These are phyloP conservation scores for Mylabris phalerata DNA, from an alignment of 1,140 invertebrate genomes.

Conservation along the genomic window DNA sequence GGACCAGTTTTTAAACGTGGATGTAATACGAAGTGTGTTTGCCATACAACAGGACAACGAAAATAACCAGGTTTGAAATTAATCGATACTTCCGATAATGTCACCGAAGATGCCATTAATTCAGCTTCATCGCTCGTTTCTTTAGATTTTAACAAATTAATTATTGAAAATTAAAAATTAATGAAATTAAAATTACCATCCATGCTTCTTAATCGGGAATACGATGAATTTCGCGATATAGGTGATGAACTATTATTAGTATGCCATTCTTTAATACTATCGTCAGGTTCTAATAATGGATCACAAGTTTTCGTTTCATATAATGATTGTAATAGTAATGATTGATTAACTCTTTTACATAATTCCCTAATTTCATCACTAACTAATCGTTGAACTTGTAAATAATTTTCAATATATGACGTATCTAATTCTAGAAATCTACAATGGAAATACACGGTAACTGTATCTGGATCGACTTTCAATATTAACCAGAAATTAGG, in stretches of 20 bases:
- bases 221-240: slow-evolving; percentile 24
- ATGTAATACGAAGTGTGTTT: slow-evolving; percentile 63
- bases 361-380: slow-evolving; percentile 52
- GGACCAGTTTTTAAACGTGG: slow-evolving; percentile 63
- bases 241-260: slow-evolving; percentile 16
- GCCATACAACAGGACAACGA: slow-evolving; percentile 67
- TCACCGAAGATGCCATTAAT: slow-evolving; percentile 16
- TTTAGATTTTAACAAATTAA: slow-evolving; percentile 2
- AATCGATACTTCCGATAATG: slow-evolving; percentile 45
- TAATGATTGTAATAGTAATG: slow-evolving; percentile 61
- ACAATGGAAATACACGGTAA: slow-evolving; percentile 67
- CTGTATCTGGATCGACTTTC: slow-evolving; percentile 51
- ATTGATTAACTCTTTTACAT: slow-evolving; percentile 67
- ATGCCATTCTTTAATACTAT: slow-evolving; percentile 28
- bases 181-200: slow-evolving; percentile 27
- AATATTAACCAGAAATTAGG: slow-evolving; percentile 75
- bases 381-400: slow-evolving; percentile 49
- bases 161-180: background rate
- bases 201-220: slow-evolving; percentile 30
- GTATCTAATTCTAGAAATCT: slow-evolving; percentile 52
- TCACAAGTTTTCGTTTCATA: slow-evolving; percentile 67
- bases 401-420: slow-evolving; percentile 47
- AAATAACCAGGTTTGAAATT: slow-evolving; percentile 62
- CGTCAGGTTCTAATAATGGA: slow-evolving; percentile 60
- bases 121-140: slow-evolving; percentile 34